Evolutionary conservation across 2,888 invertebrate species (phyloP), one percentile per base, ranked within the genome.

Genomic region (Cephus runcator): DNA sequence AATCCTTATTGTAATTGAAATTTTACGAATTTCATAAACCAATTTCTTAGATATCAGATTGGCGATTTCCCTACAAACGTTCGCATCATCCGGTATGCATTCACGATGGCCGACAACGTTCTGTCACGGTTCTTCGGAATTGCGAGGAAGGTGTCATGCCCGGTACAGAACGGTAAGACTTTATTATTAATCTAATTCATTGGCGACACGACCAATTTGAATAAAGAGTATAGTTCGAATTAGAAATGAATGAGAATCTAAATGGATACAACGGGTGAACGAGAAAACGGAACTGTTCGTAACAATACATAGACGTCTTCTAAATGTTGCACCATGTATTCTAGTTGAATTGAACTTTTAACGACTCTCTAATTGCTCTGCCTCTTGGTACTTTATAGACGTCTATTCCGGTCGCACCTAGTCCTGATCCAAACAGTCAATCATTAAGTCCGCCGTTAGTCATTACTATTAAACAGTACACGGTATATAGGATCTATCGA

Each of bases 1-100:
- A 76, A 76, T 76, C 23, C 4, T n/a, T 34, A 12, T 30, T 34
- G 1, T 12, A 15, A 15, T 75, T 15, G 1, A 35, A 34, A 75
- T 75, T 34, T 11, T 12, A 12, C 31, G 73, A 73, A 56, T 15
- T 31, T 76, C 33, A 11, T 56, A 35, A 4, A 31, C 74, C 36
- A 69, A 81, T 76, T 76, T 89, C 90, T 1, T 90, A 96, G 96
- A 95, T 96, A 83, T 95, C 97, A 0, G 97, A 97, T 92, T 97
- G 96, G 95, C 94, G 96, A 89, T 97, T 97, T 89, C 97, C 97
- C 0, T 97, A 95, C 92, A 97, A 97, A 90, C 94, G 95, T 81
- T 96, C 96, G 0, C 94, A 95, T 85, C 97, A 98, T 90, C 97
- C 96, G 0, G 97, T 97, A 1, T 98, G 97, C 91, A 95, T 95